These are phyloP conservation scores for Germaria angustata DNA, from an alignment of 2,888 invertebrate genomes.

Conservation along the genomic window DNA sequence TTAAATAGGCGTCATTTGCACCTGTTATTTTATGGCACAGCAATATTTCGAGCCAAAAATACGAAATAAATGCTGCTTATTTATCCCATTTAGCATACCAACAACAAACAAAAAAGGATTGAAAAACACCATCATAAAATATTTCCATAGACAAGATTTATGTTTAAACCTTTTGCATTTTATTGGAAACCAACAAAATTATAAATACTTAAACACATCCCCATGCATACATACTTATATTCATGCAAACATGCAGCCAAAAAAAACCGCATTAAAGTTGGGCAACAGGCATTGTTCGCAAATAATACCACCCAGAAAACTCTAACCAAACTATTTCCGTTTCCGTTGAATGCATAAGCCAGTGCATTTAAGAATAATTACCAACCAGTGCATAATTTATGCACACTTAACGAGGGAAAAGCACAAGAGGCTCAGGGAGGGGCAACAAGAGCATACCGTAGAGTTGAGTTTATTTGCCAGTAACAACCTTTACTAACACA, in stretches of 20 bases:
- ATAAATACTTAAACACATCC: slow-evolving; percentile 35
- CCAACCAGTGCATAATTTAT: slow-evolving; percentile 68
- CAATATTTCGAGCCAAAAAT: slow-evolving; percentile 1
- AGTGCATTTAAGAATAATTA: slow-evolving; percentile 69
- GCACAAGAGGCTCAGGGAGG: background rate
- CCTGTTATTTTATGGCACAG: slow-evolving; percentile 37
- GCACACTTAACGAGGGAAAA: slow-evolving; percentile 45
- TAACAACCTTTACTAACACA: slow-evolving; percentile 3
- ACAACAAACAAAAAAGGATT: background rate
- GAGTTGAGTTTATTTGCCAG: background rate
- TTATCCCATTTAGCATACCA: background rate
- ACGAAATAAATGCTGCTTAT: slow-evolving; percentile 15
- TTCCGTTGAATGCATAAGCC: slow-evolving; percentile 60
- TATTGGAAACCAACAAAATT: slow-evolving; percentile 61
- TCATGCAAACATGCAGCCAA: background rate
- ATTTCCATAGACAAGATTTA: slow-evolving; percentile 55
- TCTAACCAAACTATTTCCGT: slow-evolving; percentile 56
- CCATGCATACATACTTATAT: background rate
- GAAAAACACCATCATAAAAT: slow-evolving; percentile 42
- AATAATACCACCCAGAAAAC: slow-evolving; percentile 42
- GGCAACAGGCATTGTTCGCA: slow-evolving; percentile 7
- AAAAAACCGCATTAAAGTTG: background rate
- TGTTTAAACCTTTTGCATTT: slow-evolving; percentile 55
- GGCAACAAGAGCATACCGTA: background rate
- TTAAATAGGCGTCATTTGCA: slow-evolving; percentile 51